phyloP scores from a whole-genome alignment of 2,797 vertebrate genomes.

The Xenentodon cancila region DNA sequence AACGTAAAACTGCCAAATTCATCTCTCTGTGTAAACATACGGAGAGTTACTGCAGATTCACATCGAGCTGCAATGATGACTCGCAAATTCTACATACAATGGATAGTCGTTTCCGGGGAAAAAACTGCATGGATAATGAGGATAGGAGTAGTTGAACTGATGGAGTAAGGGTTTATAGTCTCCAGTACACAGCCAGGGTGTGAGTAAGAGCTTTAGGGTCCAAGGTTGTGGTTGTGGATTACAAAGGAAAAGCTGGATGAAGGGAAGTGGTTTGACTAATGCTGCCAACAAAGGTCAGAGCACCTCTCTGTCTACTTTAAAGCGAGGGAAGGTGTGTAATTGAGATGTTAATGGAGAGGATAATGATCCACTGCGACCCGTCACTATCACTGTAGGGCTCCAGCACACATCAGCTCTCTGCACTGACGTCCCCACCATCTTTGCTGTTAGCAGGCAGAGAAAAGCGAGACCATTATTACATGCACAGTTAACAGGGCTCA shows the following conservation, averaged over 20 bases:
- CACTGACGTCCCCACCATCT: conserved; percentile 12
- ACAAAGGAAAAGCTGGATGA: conserved; percentile 33
- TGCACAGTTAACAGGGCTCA: conserved; percentile 64
- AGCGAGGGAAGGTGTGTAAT: conserved; percentile 72
- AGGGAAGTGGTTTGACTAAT: conserved; percentile 28
- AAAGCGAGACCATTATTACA: conserved; percentile 65
- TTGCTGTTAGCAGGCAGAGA: conserved; percentile 51
- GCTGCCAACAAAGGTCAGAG: conserved; percentile 73
- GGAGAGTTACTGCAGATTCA: too few relatives aligned
- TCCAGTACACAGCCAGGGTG: background rate
- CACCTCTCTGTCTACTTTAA: conserved; percentile 59
- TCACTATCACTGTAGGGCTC: conserved; percentile 29
- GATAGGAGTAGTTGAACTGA: background rate
- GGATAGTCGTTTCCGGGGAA: too few relatives aligned
- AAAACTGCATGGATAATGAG: background rate
- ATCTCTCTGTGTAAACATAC: too few relatives aligned
- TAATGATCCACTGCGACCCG: conserved; percentile 62
- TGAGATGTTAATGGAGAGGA: conserved; percentile 71
- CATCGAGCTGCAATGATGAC: too few relatives aligned
- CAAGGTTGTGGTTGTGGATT: conserved; percentile 60
- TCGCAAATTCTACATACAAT: too few relatives aligned
- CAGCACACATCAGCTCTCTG: conserved; percentile 28
- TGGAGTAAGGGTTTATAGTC: conserved; percentile 7
- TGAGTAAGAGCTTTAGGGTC: conserved; percentile 22
- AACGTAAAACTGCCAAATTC: too few relatives aligned